A percentile compares a stretch with the other conserved stretches of the same genome.
phyloP scores from a whole-genome alignment of 2,797 vertebrate species.

The Acanthopagrus latus region DNA sequence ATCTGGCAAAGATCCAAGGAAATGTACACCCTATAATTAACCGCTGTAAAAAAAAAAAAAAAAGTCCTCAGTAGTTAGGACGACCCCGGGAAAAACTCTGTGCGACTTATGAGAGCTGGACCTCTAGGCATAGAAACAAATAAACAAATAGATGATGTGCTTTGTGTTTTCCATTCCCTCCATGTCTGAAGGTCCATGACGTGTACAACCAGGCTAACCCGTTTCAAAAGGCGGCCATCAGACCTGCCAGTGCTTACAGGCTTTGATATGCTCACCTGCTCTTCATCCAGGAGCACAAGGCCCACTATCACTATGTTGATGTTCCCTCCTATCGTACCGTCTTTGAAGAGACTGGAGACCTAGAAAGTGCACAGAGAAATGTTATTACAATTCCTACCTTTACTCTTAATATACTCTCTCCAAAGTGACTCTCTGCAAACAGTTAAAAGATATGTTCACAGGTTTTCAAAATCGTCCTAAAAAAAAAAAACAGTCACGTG shows the following conservation, averaged over 20 bases:
- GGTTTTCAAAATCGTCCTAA: not conserved
- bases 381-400: not conserved
- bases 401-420: not conserved
- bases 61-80: conserved; percentile 56
- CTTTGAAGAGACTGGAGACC: conserved; percentile 94
- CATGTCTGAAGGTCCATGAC: not conserved
- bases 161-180: not conserved
- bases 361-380: conserved; percentile 66
- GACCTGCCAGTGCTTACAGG: not conserved
- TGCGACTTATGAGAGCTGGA: conserved; percentile 19
- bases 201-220: not conserved
- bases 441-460: too few relatives aligned
- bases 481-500: not conserved
- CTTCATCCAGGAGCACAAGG: conserved; percentile 91
- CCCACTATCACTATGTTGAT: conserved; percentile 93
- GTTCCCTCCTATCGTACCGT: conserved; percentile 93
- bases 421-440: not conserved
- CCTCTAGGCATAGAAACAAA: conserved; percentile 42
- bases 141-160: conserved; percentile 34
- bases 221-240: not conserved
- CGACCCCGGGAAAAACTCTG: conserved; percentile 43
- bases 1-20: conserved; percentile 80
- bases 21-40: conserved; percentile 85
- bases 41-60: conserved; percentile 69
- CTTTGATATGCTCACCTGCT: conserved; percentile 85